Conservation (phyloP, 2,113 vertebrate genomes). For the Chionis minor region DNA sequence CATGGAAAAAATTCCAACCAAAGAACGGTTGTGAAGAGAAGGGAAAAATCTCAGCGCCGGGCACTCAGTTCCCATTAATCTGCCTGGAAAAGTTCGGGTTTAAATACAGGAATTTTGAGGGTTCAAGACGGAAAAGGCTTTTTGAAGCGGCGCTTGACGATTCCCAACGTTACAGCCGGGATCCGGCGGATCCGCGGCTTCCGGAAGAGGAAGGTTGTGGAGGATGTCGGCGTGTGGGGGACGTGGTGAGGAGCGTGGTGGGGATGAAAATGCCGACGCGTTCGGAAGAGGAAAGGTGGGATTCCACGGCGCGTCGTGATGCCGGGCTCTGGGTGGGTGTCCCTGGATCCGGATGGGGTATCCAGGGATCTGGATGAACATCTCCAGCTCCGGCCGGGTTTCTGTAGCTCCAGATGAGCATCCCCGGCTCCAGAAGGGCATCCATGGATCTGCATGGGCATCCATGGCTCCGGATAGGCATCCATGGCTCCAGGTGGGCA, state of each 20-base stretch:
- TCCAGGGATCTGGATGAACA: too few species aligned
- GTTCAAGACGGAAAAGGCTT: not conserved
- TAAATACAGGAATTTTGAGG: rapidly evolving
- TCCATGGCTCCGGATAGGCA: not conserved
- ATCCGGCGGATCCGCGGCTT: rapidly evolving
- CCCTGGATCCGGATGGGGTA: rapidly evolving
- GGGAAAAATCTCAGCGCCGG: not conserved
- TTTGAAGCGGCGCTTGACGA: not conserved
- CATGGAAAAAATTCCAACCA: not conserved
- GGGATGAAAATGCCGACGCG: not conserved
- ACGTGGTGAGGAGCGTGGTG: too few species aligned
- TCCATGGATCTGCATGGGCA: not conserved
- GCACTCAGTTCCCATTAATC: not conserved
- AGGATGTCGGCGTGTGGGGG: too few species aligned
- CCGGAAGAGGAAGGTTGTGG: not conserved
- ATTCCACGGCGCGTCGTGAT: not conserved
- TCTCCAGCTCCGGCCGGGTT: not conserved
- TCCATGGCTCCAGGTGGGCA: not conserved
- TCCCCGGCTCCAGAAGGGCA: not conserved
- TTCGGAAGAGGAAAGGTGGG: not conserved
- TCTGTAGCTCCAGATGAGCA: too few species aligned
- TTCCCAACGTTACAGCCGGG: rapidly evolving
- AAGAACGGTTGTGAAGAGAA: not conserved
- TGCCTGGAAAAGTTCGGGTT: not conserved
- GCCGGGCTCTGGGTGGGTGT: not conserved